Base-by-base conservation (phyloP, 2,113 vertebrate genomes). In the Menidia beryllina region DNA sequence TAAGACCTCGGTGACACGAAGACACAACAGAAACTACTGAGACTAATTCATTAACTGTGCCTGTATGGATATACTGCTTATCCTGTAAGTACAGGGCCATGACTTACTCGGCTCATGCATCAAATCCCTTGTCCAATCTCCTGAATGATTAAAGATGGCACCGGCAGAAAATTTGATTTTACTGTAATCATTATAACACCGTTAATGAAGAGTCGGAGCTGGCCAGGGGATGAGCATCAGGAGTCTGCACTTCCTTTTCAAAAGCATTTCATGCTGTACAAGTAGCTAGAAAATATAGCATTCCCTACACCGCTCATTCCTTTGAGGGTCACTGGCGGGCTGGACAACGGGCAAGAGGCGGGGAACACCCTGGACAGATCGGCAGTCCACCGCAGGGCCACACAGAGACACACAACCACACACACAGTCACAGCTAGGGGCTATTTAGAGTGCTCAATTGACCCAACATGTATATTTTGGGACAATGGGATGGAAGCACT, bases 71-170 rank as follows among this genome's bases (percentile, higher is more conserved):
- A 65, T 15, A 2, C 36, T 41, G 4, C 21, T 13, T 69, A 61
- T 75, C 72, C 49, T 39, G 13, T 21, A 62, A 75, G 47, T 66
- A 81, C 55, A 82, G 27, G 58, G 47, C 62, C 30, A 13, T 41
- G 47, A 81, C 73, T 80, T 69, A 62, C 77, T 72, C 69, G 69
- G 70, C 27, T 55, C 67, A 72, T 65, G 61, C 63, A 84, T 81
- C n/a, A n/a, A n/a, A n/a, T n/a, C n/a, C n/a, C 77, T 47, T 17
- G 54, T 21, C 20, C 77, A 62, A 79, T 34, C 30, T 86, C 60
- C 72, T 60, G 53, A 82, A 82, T 85, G 74, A 87, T 89, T 88
- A 59, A 86, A 86, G 65, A 75, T 65, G 19, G 81, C 27, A 71
- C 72, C 30, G 70, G 56, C 59, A 55, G 39, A 24, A 51, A 53